These are phyloP conservation scores for Falco concolor DNA, from an alignment of 2,797 vertebrate species.

Conservation along the genomic window DNA sequence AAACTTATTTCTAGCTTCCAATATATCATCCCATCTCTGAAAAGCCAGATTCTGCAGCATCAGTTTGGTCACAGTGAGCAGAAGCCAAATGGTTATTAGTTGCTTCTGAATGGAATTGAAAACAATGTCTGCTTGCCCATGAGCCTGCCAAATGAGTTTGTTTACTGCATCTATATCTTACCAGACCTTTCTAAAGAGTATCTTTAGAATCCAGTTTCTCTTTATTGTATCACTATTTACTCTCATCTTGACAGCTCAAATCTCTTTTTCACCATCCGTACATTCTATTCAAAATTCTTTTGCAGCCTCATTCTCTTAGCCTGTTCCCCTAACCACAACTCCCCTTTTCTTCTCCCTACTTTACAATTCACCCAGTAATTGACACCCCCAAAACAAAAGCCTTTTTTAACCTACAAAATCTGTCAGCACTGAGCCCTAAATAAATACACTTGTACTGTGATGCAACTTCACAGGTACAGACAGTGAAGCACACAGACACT, in stretches of 20 bases:
- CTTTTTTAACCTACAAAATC: neutral
- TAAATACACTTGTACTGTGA: neutral
- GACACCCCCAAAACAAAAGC: neutral
- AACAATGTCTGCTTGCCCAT: slow-evolving; percentile 26
- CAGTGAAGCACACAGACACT: neutral
- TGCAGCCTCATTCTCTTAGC: neutral
- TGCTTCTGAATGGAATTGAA: slow-evolving; percentile 37
- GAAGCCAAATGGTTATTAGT: slow-evolving; percentile 32
- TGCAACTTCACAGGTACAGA: neutral
- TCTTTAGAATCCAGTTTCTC: neutral
- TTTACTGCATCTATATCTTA: neutral
- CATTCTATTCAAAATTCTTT: neutral
- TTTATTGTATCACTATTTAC: neutral
- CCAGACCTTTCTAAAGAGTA: neutral
- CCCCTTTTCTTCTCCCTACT: neutral
- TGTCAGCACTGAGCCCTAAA: neutral
- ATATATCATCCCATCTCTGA: slow-evolving; percentile 32
- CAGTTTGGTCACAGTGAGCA: slow-evolving; percentile 4
- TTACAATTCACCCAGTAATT: neutral
- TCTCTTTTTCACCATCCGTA: neutral
- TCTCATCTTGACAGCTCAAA: neutral
- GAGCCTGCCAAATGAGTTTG: neutral
- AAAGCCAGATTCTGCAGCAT: slow-evolving; percentile 26
- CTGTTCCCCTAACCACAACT: neutral
- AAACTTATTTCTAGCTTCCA: slow-evolving; percentile 49